phyloP scores from a whole-genome alignment of 2,113 vertebrate species.

The Ivindomyrus marchei region DNA sequence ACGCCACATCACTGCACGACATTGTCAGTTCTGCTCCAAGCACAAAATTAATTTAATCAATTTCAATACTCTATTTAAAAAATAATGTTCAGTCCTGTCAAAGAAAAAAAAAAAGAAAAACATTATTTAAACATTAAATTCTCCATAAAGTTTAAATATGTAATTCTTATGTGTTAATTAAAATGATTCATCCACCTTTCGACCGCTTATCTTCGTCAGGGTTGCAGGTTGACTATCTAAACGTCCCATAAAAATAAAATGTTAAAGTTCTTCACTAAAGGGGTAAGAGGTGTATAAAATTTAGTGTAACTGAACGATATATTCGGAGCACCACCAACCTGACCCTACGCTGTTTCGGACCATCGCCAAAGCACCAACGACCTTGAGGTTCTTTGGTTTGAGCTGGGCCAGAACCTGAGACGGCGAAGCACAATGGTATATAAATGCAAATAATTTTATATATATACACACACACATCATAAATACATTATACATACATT shows the following conservation, averaged over 20 bases:
- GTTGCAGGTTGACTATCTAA: background rate
- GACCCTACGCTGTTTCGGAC: slow-evolving; percentile 72
- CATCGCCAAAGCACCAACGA: slow-evolving; percentile 67
- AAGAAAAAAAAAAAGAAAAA: background rate
- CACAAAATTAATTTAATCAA: background rate
- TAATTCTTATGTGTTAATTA: background rate
- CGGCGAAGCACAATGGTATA: background rate
- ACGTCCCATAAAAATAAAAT: background rate
- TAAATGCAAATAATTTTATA: background rate
- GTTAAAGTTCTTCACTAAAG: background rate
- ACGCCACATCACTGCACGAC: background rate
- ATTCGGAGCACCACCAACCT: slow-evolving; percentile 48
- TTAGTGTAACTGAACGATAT: background rate
- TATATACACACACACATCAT: background rate
- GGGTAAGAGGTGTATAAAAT: background rate
- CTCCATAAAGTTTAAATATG: background rate
- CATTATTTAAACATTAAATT: background rate
- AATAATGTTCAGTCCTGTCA: background rate
- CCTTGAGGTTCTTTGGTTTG: slow-evolving; percentile 62
- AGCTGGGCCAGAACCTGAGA: slow-evolving; percentile 58
- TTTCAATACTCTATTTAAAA: background rate
- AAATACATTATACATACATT: background rate
- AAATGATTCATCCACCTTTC: background rate
- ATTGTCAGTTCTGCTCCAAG: background rate
- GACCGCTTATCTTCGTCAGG: background rate